These are phyloP conservation scores for Crotalus tigris DNA, from an alignment of 2,113 vertebrate genomes.

Conservation along the genomic window DNA sequence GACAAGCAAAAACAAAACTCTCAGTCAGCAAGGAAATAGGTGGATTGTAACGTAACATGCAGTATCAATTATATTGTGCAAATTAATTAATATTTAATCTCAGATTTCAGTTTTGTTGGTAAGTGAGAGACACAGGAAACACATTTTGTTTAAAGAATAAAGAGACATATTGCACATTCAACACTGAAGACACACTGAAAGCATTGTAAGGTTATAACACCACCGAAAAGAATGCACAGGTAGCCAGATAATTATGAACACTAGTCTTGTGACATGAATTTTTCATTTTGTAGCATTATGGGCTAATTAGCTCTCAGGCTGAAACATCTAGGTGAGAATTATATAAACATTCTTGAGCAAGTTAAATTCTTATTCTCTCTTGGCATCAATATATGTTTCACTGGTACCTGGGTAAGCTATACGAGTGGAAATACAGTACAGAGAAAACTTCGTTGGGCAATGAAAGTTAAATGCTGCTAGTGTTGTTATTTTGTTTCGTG, in stretches of 20 bases:
- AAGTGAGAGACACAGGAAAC: slow-evolving; percentile 35
- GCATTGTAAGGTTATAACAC: not conserved
- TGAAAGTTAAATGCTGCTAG: not conserved
- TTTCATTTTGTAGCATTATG: not conserved
- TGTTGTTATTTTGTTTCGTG: not conserved
- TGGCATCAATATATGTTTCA: not conserved
- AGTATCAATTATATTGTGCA: slow-evolving; percentile 13
- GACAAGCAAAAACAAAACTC: slow-evolving; percentile 23
- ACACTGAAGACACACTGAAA: slow-evolving; percentile 2
- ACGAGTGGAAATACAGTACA: not conserved
- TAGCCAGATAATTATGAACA: not conserved
- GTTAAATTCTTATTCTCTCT: not conserved
- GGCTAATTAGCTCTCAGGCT: not conserved
- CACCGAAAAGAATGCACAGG: not conserved
- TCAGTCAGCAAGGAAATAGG: slow-evolving; percentile 17
- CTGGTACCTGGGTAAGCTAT: not conserved
- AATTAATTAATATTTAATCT: slow-evolving; percentile 24
- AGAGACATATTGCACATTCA: slow-evolving; percentile 18
- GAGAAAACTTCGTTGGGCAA: not conserved
- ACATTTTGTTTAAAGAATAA: not conserved
- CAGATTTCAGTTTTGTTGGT: slow-evolving; percentile 22
- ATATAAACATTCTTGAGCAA: not conserved
- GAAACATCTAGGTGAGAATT: not conserved
- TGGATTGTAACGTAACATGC: slow-evolving; percentile 33
- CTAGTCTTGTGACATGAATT: too few species aligned